These are phyloP conservation scores for Paguma larvata DNA, from an alignment of 2,797 vertebrate species.

Conservation along the genomic window DNA sequence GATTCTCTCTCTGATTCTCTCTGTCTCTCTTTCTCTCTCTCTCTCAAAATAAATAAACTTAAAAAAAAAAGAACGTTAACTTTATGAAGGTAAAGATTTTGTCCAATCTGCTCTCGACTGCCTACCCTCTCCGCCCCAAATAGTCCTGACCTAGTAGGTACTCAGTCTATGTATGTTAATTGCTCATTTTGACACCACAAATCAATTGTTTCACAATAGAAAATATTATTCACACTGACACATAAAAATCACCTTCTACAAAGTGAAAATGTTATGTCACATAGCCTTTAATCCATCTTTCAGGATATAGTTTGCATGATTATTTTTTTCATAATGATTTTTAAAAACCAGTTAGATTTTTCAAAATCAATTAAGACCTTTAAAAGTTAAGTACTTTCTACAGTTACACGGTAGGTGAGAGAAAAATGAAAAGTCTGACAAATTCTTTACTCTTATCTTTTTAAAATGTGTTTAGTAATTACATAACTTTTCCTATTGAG, in stretches of 20 bases:
- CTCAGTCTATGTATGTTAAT: not conserved
- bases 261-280: not conserved
- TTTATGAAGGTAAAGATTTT: slow-evolving; percentile 32
- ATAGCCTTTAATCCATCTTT: slow-evolving; percentile 38
- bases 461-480: slow-evolving; percentile 70
- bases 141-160: not conserved
- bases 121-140: not conserved
- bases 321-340: slow-evolving; percentile 55
- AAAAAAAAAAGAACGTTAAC: not conserved
- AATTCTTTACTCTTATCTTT: slow-evolving; percentile 70
- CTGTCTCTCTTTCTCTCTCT: no score
- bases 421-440: slow-evolving; percentile 69
- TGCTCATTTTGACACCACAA: not conserved
- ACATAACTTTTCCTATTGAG: slow-evolving; percentile 73
- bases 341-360: slow-evolving; percentile 63
- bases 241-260: slow-evolving; percentile 26
- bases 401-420: not conserved
- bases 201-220: slow-evolving; percentile 6
- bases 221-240: slow-evolving; percentile 44
- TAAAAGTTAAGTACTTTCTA: slow-evolving; percentile 48
- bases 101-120: not conserved
- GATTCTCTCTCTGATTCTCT: no score
- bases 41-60: no score
- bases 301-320: slow-evolving; percentile 50
- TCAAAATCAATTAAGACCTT: slow-evolving; percentile 56